phyloP scores from a whole-genome alignment of 2,113 vertebrate species.

The Microcebus jonahi region DNA sequence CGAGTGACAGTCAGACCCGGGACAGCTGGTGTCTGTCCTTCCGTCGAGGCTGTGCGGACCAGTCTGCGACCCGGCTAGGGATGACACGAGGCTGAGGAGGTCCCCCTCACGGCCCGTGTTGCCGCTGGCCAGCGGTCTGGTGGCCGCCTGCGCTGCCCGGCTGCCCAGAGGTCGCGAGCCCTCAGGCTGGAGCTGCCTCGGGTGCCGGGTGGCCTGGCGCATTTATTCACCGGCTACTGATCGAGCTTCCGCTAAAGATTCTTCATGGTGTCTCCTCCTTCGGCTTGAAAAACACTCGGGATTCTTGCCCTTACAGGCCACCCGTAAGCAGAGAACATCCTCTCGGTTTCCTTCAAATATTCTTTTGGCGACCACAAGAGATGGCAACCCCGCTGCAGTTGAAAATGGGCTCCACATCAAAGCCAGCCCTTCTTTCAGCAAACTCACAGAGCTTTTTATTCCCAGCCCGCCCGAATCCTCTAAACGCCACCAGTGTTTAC shows the following conservation, averaged over 20 bases:
- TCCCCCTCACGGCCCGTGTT: not conserved
- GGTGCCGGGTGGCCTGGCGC: not conserved
- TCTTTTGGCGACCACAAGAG: slow-evolving; percentile 72
- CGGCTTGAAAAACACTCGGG: slow-evolving; percentile 55
- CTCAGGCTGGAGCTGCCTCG: too few relatives aligned
- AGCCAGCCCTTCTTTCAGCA: slow-evolving; percentile 66
- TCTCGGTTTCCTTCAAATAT: slow-evolving; percentile 61
- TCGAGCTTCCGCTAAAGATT: not conserved
- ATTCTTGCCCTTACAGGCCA: slow-evolving; percentile 38
- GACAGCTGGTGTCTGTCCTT: not conserved
- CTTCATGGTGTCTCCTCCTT: slow-evolving; percentile 3
- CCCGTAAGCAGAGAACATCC: slow-evolving; percentile 58
- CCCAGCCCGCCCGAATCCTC: slow-evolving; percentile 72
- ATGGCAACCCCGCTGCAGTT: slow-evolving; percentile 45
- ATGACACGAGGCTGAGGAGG: not conserved
- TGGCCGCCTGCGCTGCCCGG: not conserved
- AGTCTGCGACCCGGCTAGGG: not conserved
- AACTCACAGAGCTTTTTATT: slow-evolving; percentile 71
- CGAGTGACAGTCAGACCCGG: not conserved
- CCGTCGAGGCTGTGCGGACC: not conserved
- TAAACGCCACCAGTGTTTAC: slow-evolving; percentile 78
- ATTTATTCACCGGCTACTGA: not conserved
- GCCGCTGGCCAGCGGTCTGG: not conserved
- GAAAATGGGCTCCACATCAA: slow-evolving; percentile 80
- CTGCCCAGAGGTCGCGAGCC: not conserved